A percentile compares a stretch with the other conserved stretches of the same genome.
phyloP scores from a whole-genome alignment of 2,113 vertebrate species.

The Corythornis cristatus region DNA sequence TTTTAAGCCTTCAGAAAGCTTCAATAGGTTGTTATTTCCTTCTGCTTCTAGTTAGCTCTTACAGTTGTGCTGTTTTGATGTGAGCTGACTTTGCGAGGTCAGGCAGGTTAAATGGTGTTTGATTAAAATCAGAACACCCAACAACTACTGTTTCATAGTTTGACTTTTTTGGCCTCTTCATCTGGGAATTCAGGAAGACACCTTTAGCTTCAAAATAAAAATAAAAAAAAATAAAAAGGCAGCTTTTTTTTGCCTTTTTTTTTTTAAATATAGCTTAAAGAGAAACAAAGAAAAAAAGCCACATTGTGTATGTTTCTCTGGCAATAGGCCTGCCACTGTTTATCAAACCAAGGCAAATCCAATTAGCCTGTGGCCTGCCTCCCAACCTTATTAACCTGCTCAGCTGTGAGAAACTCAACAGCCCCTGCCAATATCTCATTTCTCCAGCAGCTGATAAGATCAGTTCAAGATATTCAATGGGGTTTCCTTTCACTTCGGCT shows the following conservation, averaged over 20 bases:
- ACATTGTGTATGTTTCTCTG: slow-evolving; percentile 74
- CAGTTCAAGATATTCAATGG: slow-evolving; percentile 90
- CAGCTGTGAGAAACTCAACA: slow-evolving; percentile 89
- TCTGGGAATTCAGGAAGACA: slow-evolving; percentile 73
- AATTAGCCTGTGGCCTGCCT: slow-evolving; percentile 95
- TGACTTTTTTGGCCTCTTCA: slow-evolving; percentile 38
- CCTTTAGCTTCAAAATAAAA: background rate
- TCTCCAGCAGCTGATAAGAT: slow-evolving; percentile 92
- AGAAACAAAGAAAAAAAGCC: slow-evolving; percentile 69
- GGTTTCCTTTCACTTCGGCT: slow-evolving; percentile 83
- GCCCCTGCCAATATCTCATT: slow-evolving; percentile 98
- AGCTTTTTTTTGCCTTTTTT: background rate
- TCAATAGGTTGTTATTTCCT: slow-evolving; percentile 21
- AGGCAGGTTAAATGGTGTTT: slow-evolving; percentile 82
- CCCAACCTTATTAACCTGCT: slow-evolving; percentile 96
- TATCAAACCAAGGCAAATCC: slow-evolving; percentile 95
- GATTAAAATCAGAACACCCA: slow-evolving; percentile 85
- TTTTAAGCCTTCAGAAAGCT: background rate
- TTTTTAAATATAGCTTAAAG: background rate
- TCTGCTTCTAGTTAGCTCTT: slow-evolving; percentile 37
- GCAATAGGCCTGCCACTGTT: slow-evolving; percentile 86
- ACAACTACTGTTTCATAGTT: slow-evolving; percentile 72
- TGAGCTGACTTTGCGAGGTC: slow-evolving; percentile 80
- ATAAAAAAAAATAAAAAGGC: background rate
- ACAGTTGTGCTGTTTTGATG: slow-evolving; percentile 40